Conservation (phyloP, 2,888 invertebrate species). For the Agrotis segetum region DNA sequence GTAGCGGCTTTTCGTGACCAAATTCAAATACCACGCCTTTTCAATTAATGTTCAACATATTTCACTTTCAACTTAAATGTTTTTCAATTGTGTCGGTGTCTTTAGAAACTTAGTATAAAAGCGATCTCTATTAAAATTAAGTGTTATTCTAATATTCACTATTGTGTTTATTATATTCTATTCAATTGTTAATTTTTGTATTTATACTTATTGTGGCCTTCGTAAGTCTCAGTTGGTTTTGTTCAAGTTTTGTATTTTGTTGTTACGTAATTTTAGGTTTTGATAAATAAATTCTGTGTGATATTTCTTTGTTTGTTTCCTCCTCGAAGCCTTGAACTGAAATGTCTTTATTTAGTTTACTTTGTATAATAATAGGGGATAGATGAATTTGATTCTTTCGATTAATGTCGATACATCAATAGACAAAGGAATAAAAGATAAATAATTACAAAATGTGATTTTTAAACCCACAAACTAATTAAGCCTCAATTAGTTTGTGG, state of each 20-base stretch:
- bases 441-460: too few relatives aligned
- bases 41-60: slow-evolving; percentile 56
- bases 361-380: neutral
- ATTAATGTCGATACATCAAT: neutral
- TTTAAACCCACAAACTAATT: too few relatives aligned
- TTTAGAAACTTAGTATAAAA: slow-evolving; percentile 37
- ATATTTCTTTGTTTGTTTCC: slow-evolving; percentile 21
- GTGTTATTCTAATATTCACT: slow-evolving; percentile 51
- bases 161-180: slow-evolving; percentile 48
- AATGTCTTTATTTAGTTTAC: neutral
- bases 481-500: too few relatives aligned
- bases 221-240: slow-evolving; percentile 34
- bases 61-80: slow-evolving; percentile 44
- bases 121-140: slow-evolving; percentile 43
- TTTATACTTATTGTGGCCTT: slow-evolving; percentile 20
- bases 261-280: slow-evolving; percentile 37
- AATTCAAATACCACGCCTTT: slow-evolving; percentile 62
- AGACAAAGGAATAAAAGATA: too few relatives aligned
- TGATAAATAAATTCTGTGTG: slow-evolving; percentile 53
- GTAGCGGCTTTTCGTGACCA: slow-evolving; percentile 42
- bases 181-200: slow-evolving; percentile 56
- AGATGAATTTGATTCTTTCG: neutral
- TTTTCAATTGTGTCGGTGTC: slow-evolving; percentile 31
- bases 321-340: neutral
- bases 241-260: slow-evolving; percentile 53